Evolutionary conservation across 2,888 invertebrate genomes (phyloP), one percentile per base, ranked within the genome.

Genomic region (Sceliomorpha sp.): DNA sequence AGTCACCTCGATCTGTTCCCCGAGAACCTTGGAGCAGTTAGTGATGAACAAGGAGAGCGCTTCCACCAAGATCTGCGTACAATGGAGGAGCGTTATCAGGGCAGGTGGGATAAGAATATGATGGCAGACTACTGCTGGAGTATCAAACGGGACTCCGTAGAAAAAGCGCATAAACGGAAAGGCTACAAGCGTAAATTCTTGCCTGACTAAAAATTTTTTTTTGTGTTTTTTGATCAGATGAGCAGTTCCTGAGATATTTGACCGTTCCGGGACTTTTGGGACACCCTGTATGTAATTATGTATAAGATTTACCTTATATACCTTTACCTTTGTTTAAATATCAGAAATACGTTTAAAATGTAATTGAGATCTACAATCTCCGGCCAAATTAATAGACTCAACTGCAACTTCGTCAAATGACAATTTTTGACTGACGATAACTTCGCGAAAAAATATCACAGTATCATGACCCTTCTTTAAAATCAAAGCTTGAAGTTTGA

Each of bases 81-180:
- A 12, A 83, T 85, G 70, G 80, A 85, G 64, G 76, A 78, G 29
- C 67, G 80, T 0, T 85, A 84, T 70, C 81, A 82, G 66, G 79
- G 79, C 7, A 26, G 34, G 2, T 34, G 34, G 34, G 14, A 34
- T 8, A 13, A 34, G 13, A 10, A 34, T 34, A 34, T 34, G 34
- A 13, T 34, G 13, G 34, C 34, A 1, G 13, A 34, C 34, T 34
- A 34, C 6, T 34, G 34, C 6, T 13, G 34, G 13, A 34, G 34
- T 3, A 34, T 34, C 13, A 34, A 13, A 13, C 34, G 13, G 13
- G 6, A 34, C 13, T 2, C 1, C 6, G 5, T 13, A 34, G 2
- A 34, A 13, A 12, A 12, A 12, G 7, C 3, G 6, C 34, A 34
- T 13, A 2, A 10, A 10, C 3, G 12, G 13, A 34, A 34, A 34